phyloP scores from a whole-genome alignment of 2,113 vertebrate species.

The Hippopotamus amphibius region DNA sequence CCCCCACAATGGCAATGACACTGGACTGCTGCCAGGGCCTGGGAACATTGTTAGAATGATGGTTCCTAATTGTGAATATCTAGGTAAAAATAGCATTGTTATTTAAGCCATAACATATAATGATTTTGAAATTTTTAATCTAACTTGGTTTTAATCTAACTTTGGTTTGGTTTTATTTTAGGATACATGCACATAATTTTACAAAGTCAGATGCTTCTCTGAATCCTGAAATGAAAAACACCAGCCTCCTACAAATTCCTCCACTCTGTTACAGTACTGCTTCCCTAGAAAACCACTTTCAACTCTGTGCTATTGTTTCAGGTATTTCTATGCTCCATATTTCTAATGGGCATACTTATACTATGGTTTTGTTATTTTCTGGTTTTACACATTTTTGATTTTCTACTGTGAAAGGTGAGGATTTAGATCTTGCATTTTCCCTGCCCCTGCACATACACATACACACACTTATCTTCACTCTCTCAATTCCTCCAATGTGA shows the following conservation, averaged over 20 bases:
- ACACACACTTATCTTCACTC: too few relatives aligned
- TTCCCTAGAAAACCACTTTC: background rate
- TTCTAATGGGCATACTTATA: background rate
- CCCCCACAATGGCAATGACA: background rate
- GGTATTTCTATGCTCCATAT: background rate
- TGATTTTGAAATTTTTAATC: background rate
- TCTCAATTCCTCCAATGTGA: background rate
- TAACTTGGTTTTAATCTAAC: background rate
- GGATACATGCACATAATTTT: background rate
- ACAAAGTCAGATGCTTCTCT: background rate
- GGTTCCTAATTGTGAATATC: background rate
- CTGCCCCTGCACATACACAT: rapidly evolving
- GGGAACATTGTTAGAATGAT: rapidly evolving
- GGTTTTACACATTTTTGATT: background rate
- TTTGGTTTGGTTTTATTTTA: background rate
- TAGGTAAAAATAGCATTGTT: background rate
- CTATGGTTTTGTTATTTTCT: background rate
- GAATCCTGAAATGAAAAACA: background rate
- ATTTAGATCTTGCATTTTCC: background rate
- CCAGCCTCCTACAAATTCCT: background rate
- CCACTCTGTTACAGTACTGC: background rate
- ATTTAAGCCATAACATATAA: background rate
- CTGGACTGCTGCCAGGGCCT: background rate
- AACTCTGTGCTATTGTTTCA: background rate
- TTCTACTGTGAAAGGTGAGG: background rate